Conservation (phyloP, 1,140 invertebrate species). For the Hypsibius dujardini region DNA sequence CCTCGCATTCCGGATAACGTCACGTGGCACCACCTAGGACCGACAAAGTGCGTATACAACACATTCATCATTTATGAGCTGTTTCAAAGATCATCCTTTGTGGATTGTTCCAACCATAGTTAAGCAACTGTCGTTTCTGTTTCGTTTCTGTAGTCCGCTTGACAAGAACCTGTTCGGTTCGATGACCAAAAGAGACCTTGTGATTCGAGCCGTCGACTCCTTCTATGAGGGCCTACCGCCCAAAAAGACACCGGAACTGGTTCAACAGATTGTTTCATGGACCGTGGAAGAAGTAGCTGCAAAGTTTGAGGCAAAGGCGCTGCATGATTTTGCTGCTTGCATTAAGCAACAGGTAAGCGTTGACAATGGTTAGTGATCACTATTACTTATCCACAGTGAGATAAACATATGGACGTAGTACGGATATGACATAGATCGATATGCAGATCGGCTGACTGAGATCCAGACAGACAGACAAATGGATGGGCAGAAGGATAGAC, state of each 20-base stretch:
- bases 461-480: no score
- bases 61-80: background rate
- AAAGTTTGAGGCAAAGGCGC: background rate
- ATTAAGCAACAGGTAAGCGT: background rate
- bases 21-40: no score
- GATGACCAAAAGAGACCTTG: background rate
- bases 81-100: background rate
- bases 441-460: background rate
- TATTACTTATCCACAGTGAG: no score
- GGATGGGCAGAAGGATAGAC: no score
- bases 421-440: background rate
- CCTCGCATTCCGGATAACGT: no score
- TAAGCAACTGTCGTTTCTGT: background rate
- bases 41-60: background rate
- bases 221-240: background rate
- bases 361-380: background rate
- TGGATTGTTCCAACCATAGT: background rate
- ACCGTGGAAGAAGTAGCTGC: slow-evolving; percentile 2
- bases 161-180: background rate
- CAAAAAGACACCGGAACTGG: slow-evolving; percentile 2
- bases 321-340: background rate
- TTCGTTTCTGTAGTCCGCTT: background rate
- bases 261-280: background rate
- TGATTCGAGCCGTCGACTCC: background rate
- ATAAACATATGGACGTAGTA: no score